Percentiles rank a stretch among this genome's conserved stretches.
Evolutionary conservation across 53 echinoderm and acorn worm species (phyloP).

Genomic region (Hippasteria phrygiana): DNA sequence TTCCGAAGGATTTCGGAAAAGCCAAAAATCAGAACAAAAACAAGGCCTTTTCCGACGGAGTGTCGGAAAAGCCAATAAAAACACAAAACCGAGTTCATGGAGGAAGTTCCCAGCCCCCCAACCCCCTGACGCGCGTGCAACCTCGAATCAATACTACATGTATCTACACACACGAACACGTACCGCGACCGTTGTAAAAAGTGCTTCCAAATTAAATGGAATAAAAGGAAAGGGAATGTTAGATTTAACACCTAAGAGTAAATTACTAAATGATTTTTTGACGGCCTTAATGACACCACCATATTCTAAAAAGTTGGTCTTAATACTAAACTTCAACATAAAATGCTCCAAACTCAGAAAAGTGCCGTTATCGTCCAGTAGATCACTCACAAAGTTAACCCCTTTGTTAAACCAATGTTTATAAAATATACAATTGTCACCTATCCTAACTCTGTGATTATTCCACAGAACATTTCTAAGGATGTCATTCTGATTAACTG

Average conservation of each 20-base stretch:
- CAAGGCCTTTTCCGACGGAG: too few relatives aligned
- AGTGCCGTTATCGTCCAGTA: background rate
- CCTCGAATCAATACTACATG: too few relatives aligned
- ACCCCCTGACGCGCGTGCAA: too few relatives aligned
- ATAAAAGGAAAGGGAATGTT: background rate
- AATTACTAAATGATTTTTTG: background rate
- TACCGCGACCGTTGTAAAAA: too few relatives aligned
- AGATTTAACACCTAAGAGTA: too few relatives aligned
- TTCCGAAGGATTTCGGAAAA: too few relatives aligned
- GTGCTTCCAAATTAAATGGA: constrained; percentile 5
- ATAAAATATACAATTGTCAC: background rate
- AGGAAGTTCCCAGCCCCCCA: too few relatives aligned
- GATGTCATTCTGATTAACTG: background rate
- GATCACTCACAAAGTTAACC: background rate
- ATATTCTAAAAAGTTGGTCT: constrained; percentile 10
- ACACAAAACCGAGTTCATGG: too few relatives aligned
- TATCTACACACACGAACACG: too few relatives aligned
- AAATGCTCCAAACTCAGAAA: background rate
- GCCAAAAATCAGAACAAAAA: too few relatives aligned
- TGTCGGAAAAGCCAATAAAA: too few relatives aligned
- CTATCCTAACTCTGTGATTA: background rate
- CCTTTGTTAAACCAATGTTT: constrained; percentile 6
- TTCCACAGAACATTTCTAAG: background rate
- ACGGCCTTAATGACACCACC: constrained; percentile 9
- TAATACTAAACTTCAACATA: background rate